Evolutionary conservation across 2,797 vertebrate genomes (phyloP).

Genomic region (Muscicapa comitata): DNA sequence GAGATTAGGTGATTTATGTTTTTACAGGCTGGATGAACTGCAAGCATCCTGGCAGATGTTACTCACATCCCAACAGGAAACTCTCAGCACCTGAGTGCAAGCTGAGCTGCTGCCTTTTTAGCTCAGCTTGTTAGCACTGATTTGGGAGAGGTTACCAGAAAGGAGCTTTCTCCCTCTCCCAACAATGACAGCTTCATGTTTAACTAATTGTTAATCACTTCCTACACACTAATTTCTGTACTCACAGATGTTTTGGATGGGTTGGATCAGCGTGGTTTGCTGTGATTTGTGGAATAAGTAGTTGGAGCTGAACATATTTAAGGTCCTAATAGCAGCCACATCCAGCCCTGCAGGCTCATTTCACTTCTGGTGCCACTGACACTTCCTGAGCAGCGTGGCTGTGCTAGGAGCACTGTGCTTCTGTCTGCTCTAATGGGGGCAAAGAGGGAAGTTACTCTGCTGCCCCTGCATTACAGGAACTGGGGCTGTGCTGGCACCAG

Average conservation of each 20-base stretch:
- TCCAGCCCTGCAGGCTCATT: background rate
- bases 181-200: background rate
- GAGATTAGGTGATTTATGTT: background rate
- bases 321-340: rapidly evolving
- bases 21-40: background rate
- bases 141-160: background rate
- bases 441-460: background rate
- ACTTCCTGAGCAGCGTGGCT: background rate
- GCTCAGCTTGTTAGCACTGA: background rate
- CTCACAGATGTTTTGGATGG: background rate
- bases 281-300: background rate
- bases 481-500: background rate
- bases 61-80: background rate
- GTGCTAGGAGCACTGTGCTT: background rate
- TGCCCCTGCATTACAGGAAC: background rate
- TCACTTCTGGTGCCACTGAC: background rate
- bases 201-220: background rate
- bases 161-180: background rate
- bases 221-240: background rate
- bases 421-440: background rate
- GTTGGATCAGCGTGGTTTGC: background rate
- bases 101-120: background rate
- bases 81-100: background rate
- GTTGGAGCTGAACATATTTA: background rate
- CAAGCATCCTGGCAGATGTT: background rate